Evolutionary conservation across 2,113 vertebrate genomes (phyloP).

Genomic region (Danionella cerebrum): DNA sequence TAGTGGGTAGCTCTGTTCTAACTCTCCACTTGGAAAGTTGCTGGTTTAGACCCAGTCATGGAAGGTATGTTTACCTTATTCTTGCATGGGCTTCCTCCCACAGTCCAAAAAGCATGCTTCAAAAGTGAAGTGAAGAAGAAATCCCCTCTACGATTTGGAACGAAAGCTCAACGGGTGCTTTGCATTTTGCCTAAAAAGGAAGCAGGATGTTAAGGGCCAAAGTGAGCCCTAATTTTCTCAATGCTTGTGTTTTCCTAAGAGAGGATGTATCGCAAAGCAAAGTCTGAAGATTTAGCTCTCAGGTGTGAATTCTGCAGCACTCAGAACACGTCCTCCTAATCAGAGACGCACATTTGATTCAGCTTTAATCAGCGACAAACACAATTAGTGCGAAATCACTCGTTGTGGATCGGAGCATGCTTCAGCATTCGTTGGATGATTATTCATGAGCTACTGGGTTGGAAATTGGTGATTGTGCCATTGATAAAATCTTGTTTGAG

Average conservation of each 20-base stretch:
- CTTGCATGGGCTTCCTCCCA: too few species aligned
- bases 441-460: slow-evolving; percentile 3
- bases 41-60: too few species aligned
- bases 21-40: too few species aligned
- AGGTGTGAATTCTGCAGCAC: slow-evolving; percentile 12
- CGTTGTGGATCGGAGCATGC: not conserved
- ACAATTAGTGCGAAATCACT: not conserved
- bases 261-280: not conserved
- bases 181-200: too few species aligned
- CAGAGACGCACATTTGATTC: not conserved
- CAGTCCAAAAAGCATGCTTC: too few species aligned
- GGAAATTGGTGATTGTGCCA: slow-evolving; percentile 12
- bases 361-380: slow-evolving; percentile 7
- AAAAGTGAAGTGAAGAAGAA: too few species aligned
- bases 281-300: slow-evolving; percentile 1
- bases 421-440: slow-evolving; percentile 2
- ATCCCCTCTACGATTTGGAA: too few species aligned
- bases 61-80: too few species aligned
- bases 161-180: too few species aligned
- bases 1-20: too few species aligned
- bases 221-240: too few species aligned
- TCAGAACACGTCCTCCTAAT: not conserved
- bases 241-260: not conserved
- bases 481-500: slow-evolving; percentile 14
- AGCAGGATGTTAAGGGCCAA: too few species aligned